Base-by-base conservation (phyloP, 64 coral and sea anemone genomes). In the Catalaphyllia jardinei region DNA sequence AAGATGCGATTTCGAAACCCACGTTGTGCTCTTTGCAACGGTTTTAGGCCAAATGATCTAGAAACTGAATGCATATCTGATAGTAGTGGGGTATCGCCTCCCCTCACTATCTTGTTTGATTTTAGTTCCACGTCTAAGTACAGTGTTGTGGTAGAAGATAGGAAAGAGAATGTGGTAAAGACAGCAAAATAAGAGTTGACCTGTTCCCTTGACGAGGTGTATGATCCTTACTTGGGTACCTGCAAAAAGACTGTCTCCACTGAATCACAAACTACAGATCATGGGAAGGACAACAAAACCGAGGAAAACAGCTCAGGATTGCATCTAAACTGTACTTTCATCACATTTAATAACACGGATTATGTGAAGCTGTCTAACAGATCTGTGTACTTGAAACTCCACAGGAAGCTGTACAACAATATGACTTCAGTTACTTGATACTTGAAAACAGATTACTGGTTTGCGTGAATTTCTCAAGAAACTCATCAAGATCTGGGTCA, bases 381-480 rank as follows among this genome's bases (percentile, higher is more conserved):
- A 4, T 63, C 28, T 10, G 25, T 77, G 14, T 89, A 89, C 57
- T 31, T 77, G 5, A 65, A 62, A 27, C 11, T n/a, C 78, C 27
- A 89, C 31, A 52, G 11, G 13, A 77, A 59, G n/a, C 78, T 62
- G 0, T 78, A 89, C 31, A 18, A 10, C 57, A 62, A 61, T 20
- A 78, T 19, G 0, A 22, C 30, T 12, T n/a, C n/a, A n/a, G n/a
- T n/a, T 89, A 79, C 63, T 65, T 7, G 5, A 62, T 75, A n/a
- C 42, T 22, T 3, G 76, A 1, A 3, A 19, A 79, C 17, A 52
- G 4, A 12, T 52, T 79, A 29, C 57, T 89, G 9, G 12, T 89
- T 19, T 89, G 74, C 22, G 63, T 61, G 10, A 79, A 65, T 13
- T 89, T 89, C n/a, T 62, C 76, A 79, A 65, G 60, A 52, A 89